Base-by-base conservation (phyloP, 1,140 invertebrate genomes). In the Manduca sexta region DNA sequence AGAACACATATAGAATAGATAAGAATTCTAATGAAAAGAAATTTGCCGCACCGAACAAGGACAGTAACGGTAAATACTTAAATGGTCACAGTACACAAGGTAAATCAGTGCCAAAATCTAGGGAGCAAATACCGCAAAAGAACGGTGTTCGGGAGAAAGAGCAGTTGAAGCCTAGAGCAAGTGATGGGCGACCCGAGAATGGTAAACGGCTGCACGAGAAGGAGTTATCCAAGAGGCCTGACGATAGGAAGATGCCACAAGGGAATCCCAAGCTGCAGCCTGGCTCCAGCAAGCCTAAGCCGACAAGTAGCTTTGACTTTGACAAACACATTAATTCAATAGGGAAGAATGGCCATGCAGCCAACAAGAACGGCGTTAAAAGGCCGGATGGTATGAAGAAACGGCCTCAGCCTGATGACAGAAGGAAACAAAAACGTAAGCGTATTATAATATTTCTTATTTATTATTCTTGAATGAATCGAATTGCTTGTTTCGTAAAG, bases 351-450 rank as follows among this genome's bases (percentile, higher is more conserved):
- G 57, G 62, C 5, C 13, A 13, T 14, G 13, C 8, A 4, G n/a
- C 12, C 5, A 12, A 13, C 12, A 57, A 52, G 16, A 57, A 57
- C 38, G 54, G 45, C 2, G 34, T 14, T 8, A 50, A 42, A 12
- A 60, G 54, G 45, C 38, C 42, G 7, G 34, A 60, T 39, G 55
- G 68, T 49, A 56, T 78, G 6, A 87, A 78, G 49, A 84, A 88
- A 49, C 88, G 88, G 56, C 88, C 89, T 21, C 88, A 88, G 2
- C 60, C 73, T 6, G 87, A 90, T 65, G 64, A 74, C 1, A 72
- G 68, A 53, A 67, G 79, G 67, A 81, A 75, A 69, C 52, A 63
- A 45, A 88, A 71, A 81, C 73, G 66, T 89, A 63, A 86, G 84
- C 74, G 17, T 39, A 7, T 40, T 6, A 35, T 37, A 46, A 17